These are phyloP conservation scores for Danio jaintianensis DNA, from an alignment of 2,797 vertebrate species.

Conservation along the genomic window DNA sequence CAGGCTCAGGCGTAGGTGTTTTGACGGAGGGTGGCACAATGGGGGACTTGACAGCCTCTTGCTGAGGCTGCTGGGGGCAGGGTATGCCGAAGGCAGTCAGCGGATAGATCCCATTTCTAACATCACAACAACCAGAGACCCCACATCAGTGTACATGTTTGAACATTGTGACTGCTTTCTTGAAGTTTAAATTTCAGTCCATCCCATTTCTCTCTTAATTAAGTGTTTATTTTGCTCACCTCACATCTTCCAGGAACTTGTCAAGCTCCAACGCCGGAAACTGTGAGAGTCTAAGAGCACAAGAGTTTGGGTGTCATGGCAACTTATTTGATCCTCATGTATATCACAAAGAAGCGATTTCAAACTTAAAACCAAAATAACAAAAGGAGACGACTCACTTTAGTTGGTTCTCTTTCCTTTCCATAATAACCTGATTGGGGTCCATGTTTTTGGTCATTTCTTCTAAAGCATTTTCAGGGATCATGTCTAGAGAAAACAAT, in stretches of 20 bases:
- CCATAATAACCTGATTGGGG: slow-evolving; percentile 91
- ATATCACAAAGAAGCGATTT: background rate
- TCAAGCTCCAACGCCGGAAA: slow-evolving; percentile 96
- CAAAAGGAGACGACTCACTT: slow-evolving; percentile 81
- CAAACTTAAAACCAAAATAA: background rate
- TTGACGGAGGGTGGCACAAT: slow-evolving; percentile 95
- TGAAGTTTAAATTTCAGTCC: background rate
- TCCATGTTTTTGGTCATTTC: slow-evolving; percentile 99
- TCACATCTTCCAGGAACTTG: slow-evolving; percentile 98
- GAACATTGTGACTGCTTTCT: background rate
- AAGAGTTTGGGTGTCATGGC: background rate
- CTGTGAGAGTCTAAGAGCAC: slow-evolving; percentile 88
- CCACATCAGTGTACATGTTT: background rate
- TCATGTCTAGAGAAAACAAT: slow-evolving; percentile 84
- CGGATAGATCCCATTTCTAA: slow-evolving; percentile 97
- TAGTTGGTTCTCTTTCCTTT: slow-evolving; percentile 90
- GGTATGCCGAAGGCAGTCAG: slow-evolving; percentile 95
- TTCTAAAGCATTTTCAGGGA: slow-evolving; percentile 97
- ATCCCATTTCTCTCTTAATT: background rate
- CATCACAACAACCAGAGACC: background rate
- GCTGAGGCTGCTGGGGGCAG: slow-evolving; percentile 93
- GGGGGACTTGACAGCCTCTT: slow-evolving; percentile 93
- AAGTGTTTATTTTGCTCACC: slow-evolving; percentile 73
- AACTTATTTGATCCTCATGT: background rate
- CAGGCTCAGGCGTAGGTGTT: slow-evolving; percentile 94